Conservation (phyloP, 2,797 vertebrate species). For the Spinibarbus caldwelli region DNA sequence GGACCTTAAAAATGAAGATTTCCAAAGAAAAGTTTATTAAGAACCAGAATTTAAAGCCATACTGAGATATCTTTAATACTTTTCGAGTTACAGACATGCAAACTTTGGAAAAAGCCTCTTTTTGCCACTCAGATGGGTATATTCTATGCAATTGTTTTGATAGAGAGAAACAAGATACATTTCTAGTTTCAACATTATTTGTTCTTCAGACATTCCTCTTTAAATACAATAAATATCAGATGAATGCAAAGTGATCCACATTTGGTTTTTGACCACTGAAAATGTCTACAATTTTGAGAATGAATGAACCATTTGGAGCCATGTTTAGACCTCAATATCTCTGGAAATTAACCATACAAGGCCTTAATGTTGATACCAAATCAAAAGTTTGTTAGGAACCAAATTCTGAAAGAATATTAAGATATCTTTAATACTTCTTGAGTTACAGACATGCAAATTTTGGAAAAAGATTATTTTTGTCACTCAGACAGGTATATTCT, state of each 20-base stretch:
- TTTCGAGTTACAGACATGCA: neutral
- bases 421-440: no score
- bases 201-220: neutral
- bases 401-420: no score
- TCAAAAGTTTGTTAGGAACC: no score
- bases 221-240: no score
- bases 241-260: neutral
- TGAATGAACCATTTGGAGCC: no score
- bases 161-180: no score
- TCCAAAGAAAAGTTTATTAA: neutral
- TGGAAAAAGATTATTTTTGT: no score
- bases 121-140: neutral
- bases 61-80: neutral
- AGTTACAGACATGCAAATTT: no score
- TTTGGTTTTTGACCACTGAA: neutral
- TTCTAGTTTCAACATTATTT: neutral
- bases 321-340: neutral
- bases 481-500: no score
- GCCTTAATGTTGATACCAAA: no score
- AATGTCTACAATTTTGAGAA: neutral
- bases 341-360: no score
- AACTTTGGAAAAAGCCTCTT: neutral
- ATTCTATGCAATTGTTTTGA: neutral
- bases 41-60: neutral
- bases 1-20: neutral